A percentile compares a stretch with the other conserved stretches of the same genome.
These are phyloP conservation scores for Drosophila mauritiana DNA, from an alignment of 1,140 invertebrate species.

Conservation along the genomic window DNA sequence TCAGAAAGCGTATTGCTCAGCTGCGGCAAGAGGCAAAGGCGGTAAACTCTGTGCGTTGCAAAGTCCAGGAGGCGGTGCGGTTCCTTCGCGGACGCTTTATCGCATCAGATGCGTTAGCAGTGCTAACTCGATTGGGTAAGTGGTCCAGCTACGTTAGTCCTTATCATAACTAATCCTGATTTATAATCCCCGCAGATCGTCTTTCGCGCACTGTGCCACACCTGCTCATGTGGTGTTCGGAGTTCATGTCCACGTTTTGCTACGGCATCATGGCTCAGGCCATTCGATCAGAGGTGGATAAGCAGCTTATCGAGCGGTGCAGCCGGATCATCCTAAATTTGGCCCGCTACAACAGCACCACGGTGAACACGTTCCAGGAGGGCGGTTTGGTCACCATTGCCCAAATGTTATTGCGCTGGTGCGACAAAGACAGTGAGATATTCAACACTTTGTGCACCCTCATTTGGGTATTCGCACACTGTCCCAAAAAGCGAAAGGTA, in stretches of 20 bases:
- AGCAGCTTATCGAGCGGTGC: constrained; percentile 81
- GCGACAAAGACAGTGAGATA: constrained; percentile 87
- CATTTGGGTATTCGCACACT: constrained; percentile 88
- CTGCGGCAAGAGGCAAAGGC: constrained; percentile 85
- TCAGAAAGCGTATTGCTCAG: constrained; percentile 85
- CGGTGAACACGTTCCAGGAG: constrained; percentile 76
- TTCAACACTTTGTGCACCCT: constrained; percentile 88
- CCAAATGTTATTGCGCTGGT: constrained; percentile 87
- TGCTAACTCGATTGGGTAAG: constrained; percentile 71
- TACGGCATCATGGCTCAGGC: constrained; percentile 84
- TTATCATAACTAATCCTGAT: constrained; percentile 6
- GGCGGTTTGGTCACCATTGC: constrained; percentile 78
- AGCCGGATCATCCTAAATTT: constrained; percentile 84
- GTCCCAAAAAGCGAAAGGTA: constrained; percentile 85
- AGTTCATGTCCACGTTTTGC: constrained; percentile 80
- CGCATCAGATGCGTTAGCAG: constrained; percentile 67
- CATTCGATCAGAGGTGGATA: constrained; percentile 84
- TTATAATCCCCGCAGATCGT: constrained; percentile 55
- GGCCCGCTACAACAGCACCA: constrained; percentile 78
- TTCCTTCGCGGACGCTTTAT: constrained; percentile 71
- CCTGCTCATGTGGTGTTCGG: constrained; percentile 73
- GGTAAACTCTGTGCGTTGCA: constrained; percentile 83
- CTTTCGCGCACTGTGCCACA: constrained; percentile 82
- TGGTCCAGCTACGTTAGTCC: neutral
- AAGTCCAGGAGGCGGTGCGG: constrained; percentile 65